Conservation (phyloP, 2,888 invertebrate species). For the Bellardia pandia region DNA sequence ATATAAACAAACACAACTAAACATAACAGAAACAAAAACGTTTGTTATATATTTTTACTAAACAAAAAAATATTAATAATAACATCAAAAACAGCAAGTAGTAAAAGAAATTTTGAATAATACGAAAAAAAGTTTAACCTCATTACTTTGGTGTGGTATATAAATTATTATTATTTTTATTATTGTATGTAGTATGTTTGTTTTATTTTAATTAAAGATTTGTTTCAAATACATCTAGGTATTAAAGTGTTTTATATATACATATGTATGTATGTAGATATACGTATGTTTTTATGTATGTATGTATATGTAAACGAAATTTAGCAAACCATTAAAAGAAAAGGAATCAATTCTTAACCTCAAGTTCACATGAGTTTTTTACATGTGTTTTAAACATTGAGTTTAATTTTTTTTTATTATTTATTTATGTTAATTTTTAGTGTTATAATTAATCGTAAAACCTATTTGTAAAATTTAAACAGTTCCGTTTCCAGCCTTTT, state of each 20-base stretch:
- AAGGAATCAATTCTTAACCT: slow-evolving; percentile 37
- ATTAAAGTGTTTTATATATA: slow-evolving; percentile 40
- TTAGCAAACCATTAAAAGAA: slow-evolving; percentile 23
- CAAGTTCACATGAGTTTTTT: slow-evolving; percentile 68
- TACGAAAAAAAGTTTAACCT: slow-evolving; percentile 39
- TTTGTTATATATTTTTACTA: slow-evolving; percentile 66
- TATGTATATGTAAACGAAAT: slow-evolving; percentile 13
- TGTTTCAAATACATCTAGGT: slow-evolving; percentile 30
- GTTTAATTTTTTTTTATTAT: slow-evolving; percentile 41
- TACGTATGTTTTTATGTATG: background rate
- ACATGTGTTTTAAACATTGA: slow-evolving; percentile 65
- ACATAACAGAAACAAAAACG: slow-evolving; percentile 23
- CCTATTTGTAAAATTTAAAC: background rate
- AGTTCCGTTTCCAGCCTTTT: slow-evolving; percentile 7
- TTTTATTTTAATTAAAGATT: slow-evolving; percentile 42
- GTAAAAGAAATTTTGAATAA: slow-evolving; percentile 32
- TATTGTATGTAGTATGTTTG: slow-evolving; percentile 53
- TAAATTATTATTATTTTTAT: slow-evolving; percentile 37
- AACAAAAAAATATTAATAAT: slow-evolving; percentile 36
- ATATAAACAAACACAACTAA: slow-evolving; percentile 59
- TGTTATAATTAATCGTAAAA: slow-evolving; percentile 19
- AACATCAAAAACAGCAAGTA: slow-evolving; percentile 12
- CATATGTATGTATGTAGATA: no score
- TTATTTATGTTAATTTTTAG: slow-evolving; percentile 59
- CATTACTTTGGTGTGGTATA: slow-evolving; percentile 65